Base-by-base conservation (phyloP, 2,888 invertebrate species). In the Dione vanillae region DNA sequence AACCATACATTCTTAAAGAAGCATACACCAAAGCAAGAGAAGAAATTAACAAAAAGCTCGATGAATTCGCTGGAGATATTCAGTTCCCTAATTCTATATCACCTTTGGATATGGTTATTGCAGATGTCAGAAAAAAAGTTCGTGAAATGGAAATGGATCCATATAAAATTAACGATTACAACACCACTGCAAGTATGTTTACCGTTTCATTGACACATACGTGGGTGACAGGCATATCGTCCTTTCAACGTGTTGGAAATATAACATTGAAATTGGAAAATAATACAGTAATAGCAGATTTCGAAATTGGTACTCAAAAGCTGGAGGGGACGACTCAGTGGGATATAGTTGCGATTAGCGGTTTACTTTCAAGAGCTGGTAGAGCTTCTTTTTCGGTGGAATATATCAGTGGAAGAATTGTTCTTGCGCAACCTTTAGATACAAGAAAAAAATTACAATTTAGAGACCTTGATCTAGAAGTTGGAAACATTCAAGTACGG, bases 21-120 rank as follows among this genome's bases (percentile, higher is more conserved):
- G 96, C 96, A 0, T 97, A 97, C 80, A 94, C 94, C 0, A 96
- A 96, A 82, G 93, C 97, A 0, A 94, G 96, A 76, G 94, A 91
- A 1, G 96, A 96, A 83, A 95, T 98, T 0, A 96, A 98, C 83
- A 94, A 94, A 14, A 95, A 96, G 83, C 94, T 97, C 37, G 94
- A 95, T 19, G 95, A 96, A 78, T 82, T 96, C 14, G 95, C 96
- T 14, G 94, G 94, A 0, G 94, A 94, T 68, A 95, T 96, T 79
- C 95, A 95, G 70, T 96, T 97, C 80, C 97, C 97, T 0, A 97
- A 97, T 84, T 97, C 97, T 0, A 96, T 97, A 78, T 96, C 97
- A 14, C 97, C 97, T 0, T 92, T 97, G 71, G 98, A 98, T 82
- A 96, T 97, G 94, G 95, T 96, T 2, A 94, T 98, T 51, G 95